Percentiles rank a stretch among this genome's conserved stretches.
phyloP scores from a whole-genome alignment of 2,113 vertebrate species.

The Conger conger region DNA sequence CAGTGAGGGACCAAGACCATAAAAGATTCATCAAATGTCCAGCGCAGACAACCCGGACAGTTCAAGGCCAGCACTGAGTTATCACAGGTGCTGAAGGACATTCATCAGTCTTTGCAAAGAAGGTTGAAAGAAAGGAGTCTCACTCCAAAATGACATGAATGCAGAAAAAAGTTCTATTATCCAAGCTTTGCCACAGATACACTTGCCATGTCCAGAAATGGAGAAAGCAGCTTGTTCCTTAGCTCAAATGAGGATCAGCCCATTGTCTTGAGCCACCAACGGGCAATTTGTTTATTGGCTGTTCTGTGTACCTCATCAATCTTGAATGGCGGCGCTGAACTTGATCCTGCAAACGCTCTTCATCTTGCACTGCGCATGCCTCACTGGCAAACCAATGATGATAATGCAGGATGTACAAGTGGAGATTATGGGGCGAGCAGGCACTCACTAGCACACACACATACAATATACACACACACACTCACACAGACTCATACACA shows the following conservation, averaged over 20 bases:
- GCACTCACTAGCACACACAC: neutral
- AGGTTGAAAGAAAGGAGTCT: no score
- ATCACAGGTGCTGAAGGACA: no score
- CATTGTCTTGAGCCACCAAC: neutral
- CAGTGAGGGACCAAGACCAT: no score
- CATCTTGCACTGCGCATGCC: neutral
- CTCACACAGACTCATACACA: neutral
- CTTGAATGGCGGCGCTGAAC: neutral
- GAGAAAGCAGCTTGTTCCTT: neutral
- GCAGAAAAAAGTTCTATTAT: no score
- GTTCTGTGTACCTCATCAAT: neutral
- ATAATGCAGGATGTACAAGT: neutral
- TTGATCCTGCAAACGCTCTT: neutral
- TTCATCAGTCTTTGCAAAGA: no score
- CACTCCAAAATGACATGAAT: no score
- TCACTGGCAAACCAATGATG: neutral
- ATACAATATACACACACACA: neutral
- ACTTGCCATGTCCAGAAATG: neutral
- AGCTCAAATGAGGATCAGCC: neutral
- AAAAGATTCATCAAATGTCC: no score
- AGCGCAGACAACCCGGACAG: no score
- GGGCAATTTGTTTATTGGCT: neutral
- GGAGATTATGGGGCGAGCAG: constrained; percentile 54
- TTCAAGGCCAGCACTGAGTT: no score
- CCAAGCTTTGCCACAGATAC: no score